Evolutionary conservation across 2,113 vertebrate species (phyloP).

Genomic region (Oryzias woworae): DNA sequence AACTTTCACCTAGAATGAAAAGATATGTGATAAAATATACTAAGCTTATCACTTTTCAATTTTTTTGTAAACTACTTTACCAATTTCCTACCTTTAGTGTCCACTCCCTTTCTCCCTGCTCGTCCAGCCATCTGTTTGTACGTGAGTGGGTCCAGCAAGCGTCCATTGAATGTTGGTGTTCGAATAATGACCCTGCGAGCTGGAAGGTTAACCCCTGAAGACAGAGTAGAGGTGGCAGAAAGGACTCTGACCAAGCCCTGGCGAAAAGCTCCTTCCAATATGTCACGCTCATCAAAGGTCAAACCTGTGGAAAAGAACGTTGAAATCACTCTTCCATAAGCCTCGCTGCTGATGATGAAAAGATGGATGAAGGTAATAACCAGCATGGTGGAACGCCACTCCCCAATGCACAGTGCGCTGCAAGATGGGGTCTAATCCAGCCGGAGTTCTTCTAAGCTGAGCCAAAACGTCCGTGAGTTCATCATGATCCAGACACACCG

Average conservation of each 20-base stretch:
- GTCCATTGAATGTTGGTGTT: conserved; percentile 88
- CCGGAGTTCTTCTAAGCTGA: conserved; percentile 85
- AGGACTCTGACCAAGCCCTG: conserved; percentile 86
- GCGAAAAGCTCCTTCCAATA: conserved; percentile 92
- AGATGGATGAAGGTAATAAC: conserved; percentile 66
- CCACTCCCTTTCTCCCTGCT: conserved; percentile 94
- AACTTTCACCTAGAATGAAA: conserved; percentile 85
- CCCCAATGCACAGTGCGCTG: conserved; percentile 89
- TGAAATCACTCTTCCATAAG: not conserved
- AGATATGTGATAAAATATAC: not conserved
- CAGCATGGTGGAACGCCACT: conserved; percentile 96
- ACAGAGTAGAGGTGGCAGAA: conserved; percentile 92
- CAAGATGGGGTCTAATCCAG: conserved; percentile 88
- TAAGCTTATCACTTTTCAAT: not conserved
- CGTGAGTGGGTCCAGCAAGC: conserved; percentile 85
- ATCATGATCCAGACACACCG: conserved; percentile 79
- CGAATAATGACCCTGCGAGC: conserved; percentile 93
- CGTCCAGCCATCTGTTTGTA: conserved; percentile 98
- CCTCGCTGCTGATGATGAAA: not conserved
- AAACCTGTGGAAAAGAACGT: conserved; percentile 77
- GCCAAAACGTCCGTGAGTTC: conserved; percentile 83
- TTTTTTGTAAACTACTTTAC: not conserved
- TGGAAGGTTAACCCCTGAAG: conserved; percentile 96
- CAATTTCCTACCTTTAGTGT: conserved; percentile 79
- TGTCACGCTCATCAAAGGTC: conserved; percentile 94